These are phyloP conservation scores for Mallotus villosus DNA, from an alignment of 2,797 vertebrate genomes.

Conservation along the genomic window DNA sequence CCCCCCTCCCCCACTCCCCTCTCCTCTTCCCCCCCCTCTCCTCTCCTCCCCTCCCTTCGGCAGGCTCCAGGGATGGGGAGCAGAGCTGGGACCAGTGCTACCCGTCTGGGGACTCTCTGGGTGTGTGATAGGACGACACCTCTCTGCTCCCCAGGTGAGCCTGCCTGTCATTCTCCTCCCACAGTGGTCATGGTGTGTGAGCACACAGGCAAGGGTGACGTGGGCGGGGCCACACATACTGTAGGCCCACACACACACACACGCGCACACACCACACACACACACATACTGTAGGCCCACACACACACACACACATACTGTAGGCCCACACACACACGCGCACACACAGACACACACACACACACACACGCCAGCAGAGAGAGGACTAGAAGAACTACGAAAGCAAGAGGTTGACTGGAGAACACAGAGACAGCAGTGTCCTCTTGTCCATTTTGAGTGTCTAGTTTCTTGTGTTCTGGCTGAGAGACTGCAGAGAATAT, in stretches of 20 bases:
- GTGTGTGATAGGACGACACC: constrained; percentile 27
- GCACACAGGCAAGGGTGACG: not conserved
- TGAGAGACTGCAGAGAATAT: constrained; percentile 20
- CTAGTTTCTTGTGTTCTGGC: constrained; percentile 28
- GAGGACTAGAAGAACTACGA: not conserved
- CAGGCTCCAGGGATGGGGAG: not conserved
- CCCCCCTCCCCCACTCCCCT: not conserved
- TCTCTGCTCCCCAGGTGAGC: constrained; percentile 35
- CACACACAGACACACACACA: not conserved
- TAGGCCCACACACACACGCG: not conserved
- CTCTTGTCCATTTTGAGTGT: constrained; percentile 8
- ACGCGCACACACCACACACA: constrained; percentile 3
- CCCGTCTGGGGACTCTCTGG: constrained; percentile 15
- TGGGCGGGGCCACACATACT: constrained; percentile 3
- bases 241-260: not conserved
- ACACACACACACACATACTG: constrained; percentile 11
- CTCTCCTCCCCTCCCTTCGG: not conserved
- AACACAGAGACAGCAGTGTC: constrained; percentile 8
- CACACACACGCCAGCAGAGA: not conserved
- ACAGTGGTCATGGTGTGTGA: not conserved
- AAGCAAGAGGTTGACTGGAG: not conserved
- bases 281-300: constrained; percentile 5
- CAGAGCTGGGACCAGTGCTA: not conserved
- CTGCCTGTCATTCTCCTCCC: constrained; percentile 33
- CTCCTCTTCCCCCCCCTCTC: not conserved